Base-by-base conservation (phyloP, 2,113 vertebrate genomes). In the Thunnus thynnus region DNA sequence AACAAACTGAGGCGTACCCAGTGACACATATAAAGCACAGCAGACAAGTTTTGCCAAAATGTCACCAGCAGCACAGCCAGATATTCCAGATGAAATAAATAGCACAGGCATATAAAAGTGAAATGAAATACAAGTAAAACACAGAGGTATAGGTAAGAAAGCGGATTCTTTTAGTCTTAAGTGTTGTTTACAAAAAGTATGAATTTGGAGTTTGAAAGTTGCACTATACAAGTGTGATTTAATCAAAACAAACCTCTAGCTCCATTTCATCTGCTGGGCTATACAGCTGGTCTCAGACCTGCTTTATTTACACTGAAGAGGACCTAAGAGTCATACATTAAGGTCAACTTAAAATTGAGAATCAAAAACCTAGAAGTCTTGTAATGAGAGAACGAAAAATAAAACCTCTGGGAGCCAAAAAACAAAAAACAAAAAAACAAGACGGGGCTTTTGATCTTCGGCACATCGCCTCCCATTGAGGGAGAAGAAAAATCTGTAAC, bases 61-160 rank as follows among this genome's bases (percentile, higher is more conserved):
- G 50, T 80, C 73, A 77, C 55, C 88, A 88, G 68, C 62, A 83
- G 71, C 71, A 86, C 50, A 86, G 86, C 76, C 73, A 87, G 54
- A 86, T 84, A 55, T 69, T 88, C 47, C 82, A 77, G 56, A 78
- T 74, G 63, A 87, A 88, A 90, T 93, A 90, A 92, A 93, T 86
- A 91, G 76, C 61, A 72, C 73, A 77, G 72, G 76, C 22, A 72
- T 82, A 90, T 62, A 86, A 88, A 89, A 73, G 12, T 82, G 5
- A 84, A 80, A 87, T 64, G 14, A 82, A 84, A 68, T 11, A 56
- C 3, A 7, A 77, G 70, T 55, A 72, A 84, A 83, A 72, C 68
- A 72, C 48, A 80, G 55, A 75, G 17, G 48, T 68, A 71, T 36
- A 70, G 13, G 52, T 68, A 78, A 79, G 46, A 86, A 83, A 62